phyloP scores from a whole-genome alignment of 2,113 vertebrate species.

The Protomyctophum bolini region DNA sequence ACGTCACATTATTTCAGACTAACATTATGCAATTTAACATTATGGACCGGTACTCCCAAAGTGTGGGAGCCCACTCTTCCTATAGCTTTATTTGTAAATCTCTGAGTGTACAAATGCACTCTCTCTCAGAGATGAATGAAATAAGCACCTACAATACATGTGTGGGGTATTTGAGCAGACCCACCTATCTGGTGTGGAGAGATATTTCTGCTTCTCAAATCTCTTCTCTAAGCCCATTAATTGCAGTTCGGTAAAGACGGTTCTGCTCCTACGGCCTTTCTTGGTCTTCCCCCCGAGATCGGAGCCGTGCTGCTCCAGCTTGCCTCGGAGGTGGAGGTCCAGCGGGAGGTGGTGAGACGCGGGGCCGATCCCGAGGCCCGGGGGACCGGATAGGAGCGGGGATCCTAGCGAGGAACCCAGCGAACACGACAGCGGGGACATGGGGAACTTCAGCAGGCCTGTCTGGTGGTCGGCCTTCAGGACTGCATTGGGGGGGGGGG shows the following conservation, averaged over 20 bases:
- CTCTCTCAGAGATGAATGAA: no score
- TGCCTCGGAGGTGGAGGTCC: slow-evolving; percentile 95
- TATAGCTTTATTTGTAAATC: background rate
- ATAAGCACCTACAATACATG: no score
- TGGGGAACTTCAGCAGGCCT: slow-evolving; percentile 92
- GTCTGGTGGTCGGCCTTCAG: slow-evolving; percentile 93
- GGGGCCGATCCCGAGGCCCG: slow-evolving; percentile 82
- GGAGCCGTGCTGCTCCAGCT: slow-evolving; percentile 83
- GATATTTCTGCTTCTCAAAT: slow-evolving; percentile 99
- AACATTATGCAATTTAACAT: background rate
- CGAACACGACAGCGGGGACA: slow-evolving; percentile 89
- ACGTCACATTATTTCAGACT: no score
- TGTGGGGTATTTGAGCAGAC: background rate
- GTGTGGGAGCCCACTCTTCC: no score
- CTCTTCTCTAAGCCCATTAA: slow-evolving; percentile 98
- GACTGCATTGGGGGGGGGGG: slow-evolving; percentile 67
- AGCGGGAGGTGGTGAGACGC: slow-evolving; percentile 89
- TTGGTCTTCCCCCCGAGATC: slow-evolving; percentile 87
- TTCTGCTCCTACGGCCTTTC: slow-evolving; percentile 96
- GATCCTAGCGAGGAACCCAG: slow-evolving; percentile 82
- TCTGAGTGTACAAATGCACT: no score
- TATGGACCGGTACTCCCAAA: background rate
- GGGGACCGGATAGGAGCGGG: slow-evolving; percentile 85
- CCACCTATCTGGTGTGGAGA: slow-evolving; percentile 97
- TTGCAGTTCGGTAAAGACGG: slow-evolving; percentile 97